Conservation (phyloP, 1,140 invertebrate genomes). For the Gyrodactylus bullatarudis region DNA sequence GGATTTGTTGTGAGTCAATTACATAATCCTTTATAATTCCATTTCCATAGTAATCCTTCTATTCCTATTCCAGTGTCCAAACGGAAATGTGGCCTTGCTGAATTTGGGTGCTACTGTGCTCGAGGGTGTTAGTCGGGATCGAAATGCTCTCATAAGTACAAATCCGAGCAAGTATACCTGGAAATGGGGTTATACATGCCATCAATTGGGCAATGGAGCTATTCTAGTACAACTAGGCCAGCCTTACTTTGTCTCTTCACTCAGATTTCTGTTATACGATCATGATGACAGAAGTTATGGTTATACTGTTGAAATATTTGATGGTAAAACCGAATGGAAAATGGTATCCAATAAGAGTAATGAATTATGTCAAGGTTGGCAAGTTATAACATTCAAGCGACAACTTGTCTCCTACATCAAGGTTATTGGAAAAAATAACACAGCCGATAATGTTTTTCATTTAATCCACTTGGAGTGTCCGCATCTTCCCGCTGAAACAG, state of each 20-base stretch:
- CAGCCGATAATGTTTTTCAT: conserved; percentile 80
- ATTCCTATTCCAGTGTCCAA: conserved; percentile 22
- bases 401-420: conserved; percentile 59
- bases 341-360: conserved; percentile 39
- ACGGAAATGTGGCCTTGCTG: conserved; percentile 59
- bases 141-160: conserved; percentile 78
- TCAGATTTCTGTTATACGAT: conserved; percentile 62
- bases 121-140: conserved; percentile 56
- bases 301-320: conserved; percentile 72
- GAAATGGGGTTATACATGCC: conserved; percentile 91
- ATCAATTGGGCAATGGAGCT: conserved; percentile 69
- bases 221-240: conserved; percentile 78
- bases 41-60: neutral
- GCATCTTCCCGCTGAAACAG: neutral
- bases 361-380: conserved; percentile 40
- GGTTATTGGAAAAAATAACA: conserved; percentile 68
- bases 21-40: neutral
- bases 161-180: conserved; percentile 74
- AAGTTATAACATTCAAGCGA: conserved; percentile 41
- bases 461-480: conserved; percentile 89
- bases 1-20: neutral
- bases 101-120: conserved; percentile 53
- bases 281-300: conserved; percentile 77
- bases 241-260: conserved; percentile 55
- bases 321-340: conserved; percentile 58